Evolutionary conservation across 1,140 invertebrate species (phyloP).

Genomic region (Oedothorax gibbosus): DNA sequence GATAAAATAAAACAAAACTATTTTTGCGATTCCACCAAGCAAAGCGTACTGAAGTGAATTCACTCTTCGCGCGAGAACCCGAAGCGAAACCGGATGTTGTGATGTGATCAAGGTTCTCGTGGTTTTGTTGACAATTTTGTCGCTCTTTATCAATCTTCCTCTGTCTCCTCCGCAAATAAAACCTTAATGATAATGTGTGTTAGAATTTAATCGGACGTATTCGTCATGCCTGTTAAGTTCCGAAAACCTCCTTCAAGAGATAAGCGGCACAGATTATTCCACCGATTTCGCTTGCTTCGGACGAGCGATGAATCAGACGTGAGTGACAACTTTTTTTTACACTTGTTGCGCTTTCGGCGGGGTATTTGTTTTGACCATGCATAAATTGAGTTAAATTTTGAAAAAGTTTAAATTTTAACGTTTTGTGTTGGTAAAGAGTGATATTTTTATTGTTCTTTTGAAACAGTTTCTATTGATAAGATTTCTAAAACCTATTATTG

Average conservation of each 20-base stretch:
- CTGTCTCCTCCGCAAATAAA: not conserved
- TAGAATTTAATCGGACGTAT: not conserved
- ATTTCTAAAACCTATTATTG: too few relatives aligned
- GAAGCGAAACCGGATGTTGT: constrained; percentile 22
- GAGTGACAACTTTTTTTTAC: not conserved
- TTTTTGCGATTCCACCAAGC: too few relatives aligned
- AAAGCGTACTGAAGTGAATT: too few relatives aligned
- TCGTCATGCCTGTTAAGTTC: constrained; percentile 1
- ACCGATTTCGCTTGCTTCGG: constrained; percentile 3
- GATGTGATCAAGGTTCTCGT: not conserved
- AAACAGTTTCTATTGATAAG: too few relatives aligned
- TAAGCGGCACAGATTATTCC: constrained; percentile 19
- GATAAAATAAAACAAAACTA: too few relatives aligned
- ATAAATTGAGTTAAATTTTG: too few relatives aligned
- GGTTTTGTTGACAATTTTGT: not conserved
- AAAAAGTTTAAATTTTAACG: too few relatives aligned
- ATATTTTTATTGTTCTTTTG: too few relatives aligned
- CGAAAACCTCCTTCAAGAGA: not conserved
- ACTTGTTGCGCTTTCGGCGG: not conserved
- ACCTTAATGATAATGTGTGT: not conserved
- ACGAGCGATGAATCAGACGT: constrained; percentile 30
- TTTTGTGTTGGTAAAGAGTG: too few relatives aligned
- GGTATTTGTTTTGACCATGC: too few relatives aligned
- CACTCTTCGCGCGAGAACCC: too few relatives aligned
- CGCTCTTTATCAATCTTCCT: not conserved